Evolutionary conservation across 2,888 invertebrate species (phyloP).

Genomic region (Microctonus hyperodae): DNA sequence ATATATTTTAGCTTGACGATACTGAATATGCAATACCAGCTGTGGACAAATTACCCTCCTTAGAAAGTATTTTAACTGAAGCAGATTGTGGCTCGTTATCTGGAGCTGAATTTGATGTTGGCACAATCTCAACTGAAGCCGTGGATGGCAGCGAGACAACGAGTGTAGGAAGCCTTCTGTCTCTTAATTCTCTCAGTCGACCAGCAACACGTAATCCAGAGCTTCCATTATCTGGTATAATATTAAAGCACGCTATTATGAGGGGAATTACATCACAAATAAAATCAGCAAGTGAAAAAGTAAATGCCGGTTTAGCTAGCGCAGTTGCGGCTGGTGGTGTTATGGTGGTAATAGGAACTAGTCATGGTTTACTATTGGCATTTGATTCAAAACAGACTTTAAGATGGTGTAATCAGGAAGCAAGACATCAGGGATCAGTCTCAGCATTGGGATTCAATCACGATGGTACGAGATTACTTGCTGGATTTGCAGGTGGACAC

Average conservation of each 20-base stretch:
- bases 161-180: slow-evolving; percentile 66
- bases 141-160: slow-evolving; percentile 65
- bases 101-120: slow-evolving; percentile 63
- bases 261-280: slow-evolving; percentile 91
- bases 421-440: slow-evolving; percentile 78
- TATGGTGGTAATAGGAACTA: slow-evolving; percentile 90
- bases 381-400: slow-evolving; percentile 88
- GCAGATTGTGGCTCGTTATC: slow-evolving; percentile 72
- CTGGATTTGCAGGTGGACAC: slow-evolving; percentile 80
- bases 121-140: slow-evolving; percentile 49
- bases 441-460: slow-evolving; percentile 86
- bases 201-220: slow-evolving; percentile 56
- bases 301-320: slow-evolving; percentile 88
- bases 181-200: slow-evolving; percentile 59
- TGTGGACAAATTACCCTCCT: slow-evolving; percentile 76
- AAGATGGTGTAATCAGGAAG: slow-evolving; percentile 85
- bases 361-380: slow-evolving; percentile 88
- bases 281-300: slow-evolving; percentile 84
- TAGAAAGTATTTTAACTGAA: slow-evolving; percentile 84
- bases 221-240: slow-evolving; percentile 66
- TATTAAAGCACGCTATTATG: slow-evolving; percentile 80
- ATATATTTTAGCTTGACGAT: slow-evolving; percentile 79
- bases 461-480: slow-evolving; percentile 85
- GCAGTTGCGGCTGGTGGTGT: slow-evolving; percentile 79
- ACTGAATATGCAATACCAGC: slow-evolving; percentile 81